Base-by-base conservation (phyloP, 2,888 invertebrate genomes). In the Empis stercorea region DNA sequence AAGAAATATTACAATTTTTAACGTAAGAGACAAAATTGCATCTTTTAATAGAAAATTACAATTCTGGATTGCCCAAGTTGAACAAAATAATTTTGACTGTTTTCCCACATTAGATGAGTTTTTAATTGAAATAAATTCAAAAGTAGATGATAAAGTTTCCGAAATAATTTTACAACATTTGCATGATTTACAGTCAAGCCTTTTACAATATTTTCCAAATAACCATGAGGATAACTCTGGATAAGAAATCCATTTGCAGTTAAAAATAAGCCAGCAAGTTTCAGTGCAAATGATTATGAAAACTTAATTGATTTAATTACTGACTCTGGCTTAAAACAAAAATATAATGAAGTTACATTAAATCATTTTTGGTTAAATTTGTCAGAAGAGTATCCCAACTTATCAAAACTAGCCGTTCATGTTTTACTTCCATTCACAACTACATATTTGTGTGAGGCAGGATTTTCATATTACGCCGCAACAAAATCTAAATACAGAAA, bases 371-470 rank as follows among this genome's bases (percentile, higher is more conserved):
- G 32, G 32, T 32, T 10, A 10, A 32, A 10, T 32, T 32, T 32
- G 13, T 13, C 11, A 32, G 32, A 32, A 32, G 32, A 32, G 13
- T 32, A 32, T 32, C 11, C 32, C 10, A 13, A 32, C 13, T 32
- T 32, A 13, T 32, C 32, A 32, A 32, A 32, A 13, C 10, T 13
- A 32, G 32, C 32, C 13, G 32, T 32, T 32, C 10, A 32, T 13
- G 13, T 32, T 13, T 13, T 32, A 13, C 32, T 17, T 20, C 38
- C 27, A 27, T 37, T 44, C 14, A n/a, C 44, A 37, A 23, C 30
- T 11, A 44, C 44, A 11, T 37, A 44, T 38, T 44, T 44, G 30
- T 44, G 44, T 30, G 37, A 44, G 14, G 14, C 44, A 11, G 44
- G 44, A 16, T 44, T 44, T 44, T 27, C 37, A 20, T 37, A 38